phyloP scores from a whole-genome alignment of 2,113 vertebrate species.

The Epinephelus moara region DNA sequence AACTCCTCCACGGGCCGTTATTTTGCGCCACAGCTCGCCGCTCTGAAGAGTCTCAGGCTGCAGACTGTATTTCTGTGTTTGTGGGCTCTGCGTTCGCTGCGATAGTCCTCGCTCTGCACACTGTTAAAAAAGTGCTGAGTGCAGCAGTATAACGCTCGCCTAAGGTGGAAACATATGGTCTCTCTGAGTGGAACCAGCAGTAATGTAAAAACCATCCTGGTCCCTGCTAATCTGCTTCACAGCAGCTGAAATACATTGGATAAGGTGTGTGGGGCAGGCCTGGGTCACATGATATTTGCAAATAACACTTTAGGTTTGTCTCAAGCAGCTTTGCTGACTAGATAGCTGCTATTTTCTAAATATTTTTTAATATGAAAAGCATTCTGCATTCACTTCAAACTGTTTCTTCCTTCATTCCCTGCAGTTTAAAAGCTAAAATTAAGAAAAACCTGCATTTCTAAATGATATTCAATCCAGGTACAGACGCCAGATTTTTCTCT shows the following conservation, averaged over 20 bases:
- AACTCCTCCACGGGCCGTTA: background rate
- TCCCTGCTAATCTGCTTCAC: slow-evolving; percentile 62
- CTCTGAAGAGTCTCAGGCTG: slow-evolving; percentile 37
- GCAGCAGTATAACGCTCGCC: slow-evolving; percentile 63
- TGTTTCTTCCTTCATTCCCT: background rate
- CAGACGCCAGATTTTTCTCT: slow-evolving; percentile 13
- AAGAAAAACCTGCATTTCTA: slow-evolving; percentile 13
- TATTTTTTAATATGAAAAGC: background rate
- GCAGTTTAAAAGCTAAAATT: slow-evolving; percentile 5
- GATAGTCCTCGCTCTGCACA: slow-evolving; percentile 56
- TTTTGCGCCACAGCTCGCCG: background rate
- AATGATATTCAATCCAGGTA: slow-evolving; percentile 25
- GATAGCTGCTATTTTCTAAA: background rate
- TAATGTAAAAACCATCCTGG: slow-evolving; percentile 71
- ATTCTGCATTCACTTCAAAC: background rate
- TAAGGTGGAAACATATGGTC: slow-evolving; percentile 80
- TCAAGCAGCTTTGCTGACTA: slow-evolving; percentile 2
- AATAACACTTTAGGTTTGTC: slow-evolving; percentile 25
- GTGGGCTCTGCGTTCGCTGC: slow-evolving; percentile 43
- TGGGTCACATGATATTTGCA: slow-evolving; percentile 28
- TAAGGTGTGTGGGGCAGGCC: slow-evolving; percentile 33
- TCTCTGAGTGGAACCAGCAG: slow-evolving; percentile 75
- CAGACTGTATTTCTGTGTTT: slow-evolving; percentile 45
- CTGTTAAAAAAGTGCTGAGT: slow-evolving; percentile 77
- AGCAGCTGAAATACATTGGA: slow-evolving; percentile 58